phyloP scores from a whole-genome alignment of 2,113 vertebrate species.

The Danionella cerebrum region DNA sequence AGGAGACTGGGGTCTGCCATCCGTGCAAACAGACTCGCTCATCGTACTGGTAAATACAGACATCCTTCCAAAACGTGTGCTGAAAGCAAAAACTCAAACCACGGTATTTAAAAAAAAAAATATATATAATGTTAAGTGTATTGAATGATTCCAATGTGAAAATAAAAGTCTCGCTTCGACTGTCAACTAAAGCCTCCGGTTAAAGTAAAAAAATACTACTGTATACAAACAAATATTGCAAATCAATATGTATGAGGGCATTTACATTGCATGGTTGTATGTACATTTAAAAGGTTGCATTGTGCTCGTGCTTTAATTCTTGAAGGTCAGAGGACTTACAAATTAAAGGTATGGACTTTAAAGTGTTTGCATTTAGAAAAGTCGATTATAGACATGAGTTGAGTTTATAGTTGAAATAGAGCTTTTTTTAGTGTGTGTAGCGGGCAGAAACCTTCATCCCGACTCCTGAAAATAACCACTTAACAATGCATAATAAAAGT shows the following conservation, averaged over 20 bases:
- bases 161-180: background rate
- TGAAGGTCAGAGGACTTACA: constrained; percentile 30
- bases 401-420: background rate
- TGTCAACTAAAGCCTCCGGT: background rate
- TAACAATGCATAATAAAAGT: constrained; percentile 5
- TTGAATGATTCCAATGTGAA: background rate
- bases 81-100: background rate
- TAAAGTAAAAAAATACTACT: background rate
- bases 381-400: background rate
- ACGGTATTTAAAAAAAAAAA: too few relatives aligned
- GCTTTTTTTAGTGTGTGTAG: background rate
- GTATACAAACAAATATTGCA: too few relatives aligned
- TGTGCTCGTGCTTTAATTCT: background rate
- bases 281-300: too few relatives aligned
- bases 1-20: constrained; percentile 87
- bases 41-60: constrained; percentile 79
- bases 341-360: background rate
- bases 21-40: constrained; percentile 83
- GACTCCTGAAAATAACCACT: background rate
- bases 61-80: background rate
- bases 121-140: background rate
- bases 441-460: background rate
- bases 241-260: too few relatives aligned
- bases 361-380: background rate
- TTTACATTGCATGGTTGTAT: background rate